Base-by-base conservation (phyloP, 2,113 vertebrate species). In the Neolamprologus devosi region DNA sequence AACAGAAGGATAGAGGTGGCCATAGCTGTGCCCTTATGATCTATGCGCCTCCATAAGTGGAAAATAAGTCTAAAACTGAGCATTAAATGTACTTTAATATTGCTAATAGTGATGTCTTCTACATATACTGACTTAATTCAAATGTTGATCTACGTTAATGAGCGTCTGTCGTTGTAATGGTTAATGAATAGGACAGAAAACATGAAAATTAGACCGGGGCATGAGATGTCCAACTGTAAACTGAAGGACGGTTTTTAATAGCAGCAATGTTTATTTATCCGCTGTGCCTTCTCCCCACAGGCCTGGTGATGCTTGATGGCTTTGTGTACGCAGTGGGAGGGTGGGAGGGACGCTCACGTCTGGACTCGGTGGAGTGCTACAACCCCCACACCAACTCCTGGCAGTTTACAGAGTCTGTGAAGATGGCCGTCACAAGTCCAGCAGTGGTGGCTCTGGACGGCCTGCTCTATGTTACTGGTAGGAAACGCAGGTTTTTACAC, bases 391-490 rank as follows among this genome's bases (percentile, higher is more conserved):
- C 94, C 3, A 97, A 97, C 88, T 90, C 85, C 33, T 97, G 97
- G 97, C 95, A 97, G 88, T 97, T 97, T 80, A 96, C 95, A 3
- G 91, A 96, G 33, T 96, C 96, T 1, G 96, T 97, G 53, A 96
- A 97, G 89, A 96, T 97, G 96, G 96, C 96, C 0, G 96, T 97
- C 81, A 97, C 97, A 9, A 97, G 97, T 88, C 97, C 97, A 12
- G 96, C 97, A 13, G 97, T 97, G 57, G 97, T 97, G 45, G 94
- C 96, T 8, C 87, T 97, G 35, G 95, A 97, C 9, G 96, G 97
- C 26, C 88, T 97, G 23, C 95, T 97, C n/a, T 97, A 97, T 8
- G 97, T 97, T 58, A 97, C 97, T 45, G 97, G 97, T 97, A 93
- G 21, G 57, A 79, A 86, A 68, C 16, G 2, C 5, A n/a, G 28